A percentile compares a stretch with the other conserved stretches of the same genome.
phyloP scores from a whole-genome alignment of 2,888 invertebrate species.

The Cryptocheilus praepositus region DNA sequence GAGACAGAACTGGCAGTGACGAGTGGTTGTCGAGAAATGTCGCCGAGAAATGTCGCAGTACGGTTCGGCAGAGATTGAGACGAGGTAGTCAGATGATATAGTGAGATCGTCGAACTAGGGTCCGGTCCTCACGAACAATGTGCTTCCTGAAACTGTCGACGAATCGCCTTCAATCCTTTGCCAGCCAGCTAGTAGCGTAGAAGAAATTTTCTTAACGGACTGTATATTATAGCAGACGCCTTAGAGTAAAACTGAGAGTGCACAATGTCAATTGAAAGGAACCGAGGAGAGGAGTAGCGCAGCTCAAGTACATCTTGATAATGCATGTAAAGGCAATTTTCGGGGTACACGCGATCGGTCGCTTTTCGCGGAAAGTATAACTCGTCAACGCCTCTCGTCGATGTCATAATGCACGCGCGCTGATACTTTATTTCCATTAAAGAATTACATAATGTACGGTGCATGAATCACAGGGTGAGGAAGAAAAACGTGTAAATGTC shows the following conservation, averaged over 20 bases:
- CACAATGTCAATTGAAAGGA: background rate
- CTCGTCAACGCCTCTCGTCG: too few relatives aligned
- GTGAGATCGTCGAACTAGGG: background rate
- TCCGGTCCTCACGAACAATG: background rate
- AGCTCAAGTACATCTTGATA: too few relatives aligned
- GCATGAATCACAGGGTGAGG: background rate
- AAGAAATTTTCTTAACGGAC: background rate
- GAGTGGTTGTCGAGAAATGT: too few relatives aligned
- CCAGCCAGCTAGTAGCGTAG: background rate
- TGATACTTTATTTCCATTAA: background rate
- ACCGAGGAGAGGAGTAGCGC: background rate
- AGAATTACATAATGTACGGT: constrained; percentile 5
- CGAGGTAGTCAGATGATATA: too few relatives aligned
- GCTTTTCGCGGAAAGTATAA: too few relatives aligned
- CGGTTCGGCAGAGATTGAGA: too few relatives aligned
- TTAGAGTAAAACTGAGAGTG: background rate
- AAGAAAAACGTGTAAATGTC: background rate
- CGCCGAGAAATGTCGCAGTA: too few relatives aligned
- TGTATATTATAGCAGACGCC: constrained; percentile 4
- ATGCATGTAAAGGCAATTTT: too few relatives aligned
- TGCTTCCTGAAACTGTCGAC: background rate
- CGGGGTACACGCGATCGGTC: too few relatives aligned
- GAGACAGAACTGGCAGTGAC: too few relatives aligned
- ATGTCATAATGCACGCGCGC: background rate
- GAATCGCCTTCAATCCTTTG: background rate